Evolutionary conservation across 2,113 vertebrate genomes (phyloP).

Genomic region (Siniperca chuatsi): DNA sequence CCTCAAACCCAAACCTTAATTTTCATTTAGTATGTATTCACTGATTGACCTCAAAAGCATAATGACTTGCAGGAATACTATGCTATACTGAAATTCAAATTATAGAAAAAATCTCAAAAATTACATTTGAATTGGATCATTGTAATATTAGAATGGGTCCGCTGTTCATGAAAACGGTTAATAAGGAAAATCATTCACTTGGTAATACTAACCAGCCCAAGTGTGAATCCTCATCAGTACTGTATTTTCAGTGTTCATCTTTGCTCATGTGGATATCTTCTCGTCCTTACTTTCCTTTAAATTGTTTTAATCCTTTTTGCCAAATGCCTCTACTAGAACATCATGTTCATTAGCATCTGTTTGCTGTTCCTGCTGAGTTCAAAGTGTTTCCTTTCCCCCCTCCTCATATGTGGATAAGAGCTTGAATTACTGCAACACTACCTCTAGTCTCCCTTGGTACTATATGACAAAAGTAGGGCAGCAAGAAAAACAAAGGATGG

Average conservation of each 20-base stretch:
- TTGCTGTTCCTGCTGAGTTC: slow-evolving; percentile 73
- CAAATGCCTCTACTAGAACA: slow-evolving; percentile 70
- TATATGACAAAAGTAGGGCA: slow-evolving; percentile 73
- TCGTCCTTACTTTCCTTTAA: slow-evolving; percentile 52
- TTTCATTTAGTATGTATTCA: slow-evolving; percentile 1
- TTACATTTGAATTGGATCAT: slow-evolving; percentile 36
- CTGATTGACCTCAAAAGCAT: slow-evolving; percentile 31
- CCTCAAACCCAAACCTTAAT: slow-evolving; percentile 9
- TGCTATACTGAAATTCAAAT: slow-evolving; percentile 2
- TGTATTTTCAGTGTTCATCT: slow-evolving; percentile 44
- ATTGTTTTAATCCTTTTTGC: slow-evolving; percentile 71
- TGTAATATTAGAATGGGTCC: slow-evolving; percentile 12
- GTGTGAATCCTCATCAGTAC: slow-evolving; percentile 33
- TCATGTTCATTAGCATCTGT: slow-evolving; percentile 81
- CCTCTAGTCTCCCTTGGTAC: slow-evolving; percentile 57
- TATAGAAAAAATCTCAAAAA: not conserved
- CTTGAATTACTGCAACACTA: slow-evolving; percentile 64
- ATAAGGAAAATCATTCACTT: slow-evolving; percentile 21
- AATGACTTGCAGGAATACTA: slow-evolving; percentile 28
- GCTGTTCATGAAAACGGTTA: slow-evolving; percentile 16
- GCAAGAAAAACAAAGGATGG: slow-evolving; percentile 66
- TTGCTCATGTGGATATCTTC: slow-evolving; percentile 46
- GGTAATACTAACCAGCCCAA: slow-evolving; percentile 16
- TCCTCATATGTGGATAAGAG: slow-evolving; percentile 66
- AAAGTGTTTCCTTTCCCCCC: slow-evolving; percentile 61